Conservation (phyloP, 2,797 vertebrate genomes). For the Sebastes flavidus region DNA sequence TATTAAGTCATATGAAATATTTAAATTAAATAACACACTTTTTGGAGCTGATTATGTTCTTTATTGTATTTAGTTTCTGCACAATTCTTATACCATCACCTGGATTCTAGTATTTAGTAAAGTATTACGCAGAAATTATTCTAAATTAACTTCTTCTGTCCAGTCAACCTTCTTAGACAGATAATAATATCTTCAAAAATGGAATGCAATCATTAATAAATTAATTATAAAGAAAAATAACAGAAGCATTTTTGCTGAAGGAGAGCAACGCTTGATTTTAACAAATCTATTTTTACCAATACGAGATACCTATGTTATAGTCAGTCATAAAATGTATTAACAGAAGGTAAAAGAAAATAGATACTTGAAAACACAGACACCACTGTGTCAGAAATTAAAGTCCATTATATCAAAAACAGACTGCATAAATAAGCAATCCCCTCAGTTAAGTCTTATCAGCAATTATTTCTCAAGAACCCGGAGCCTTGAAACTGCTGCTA, state of each 20-base stretch:
- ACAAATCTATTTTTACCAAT: background rate
- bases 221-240: background rate
- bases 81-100: background rate
- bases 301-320: background rate
- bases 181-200: background rate
- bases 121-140: background rate
- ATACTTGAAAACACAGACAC: slow-evolving; percentile 1
- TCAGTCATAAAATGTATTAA: background rate
- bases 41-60: background rate
- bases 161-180: background rate
- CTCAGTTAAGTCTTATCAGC: slow-evolving; percentile 25
- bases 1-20: background rate
- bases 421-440: background rate
- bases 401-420: slow-evolving; percentile 12
- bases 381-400: background rate
- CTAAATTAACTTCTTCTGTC: background rate
- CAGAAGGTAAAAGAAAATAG: background rate
- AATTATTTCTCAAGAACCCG: background rate
- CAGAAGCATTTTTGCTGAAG: background rate
- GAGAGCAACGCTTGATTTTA: background rate
- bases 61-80: background rate
- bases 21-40: background rate
- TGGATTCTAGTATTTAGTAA: background rate
- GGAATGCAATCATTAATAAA: background rate
- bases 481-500: slow-evolving; percentile 11